Evolutionary conservation across 37 sponge, comb jelly and placozoan species (phyloP).

Genomic region (Amphimedon queenslandica): DNA sequence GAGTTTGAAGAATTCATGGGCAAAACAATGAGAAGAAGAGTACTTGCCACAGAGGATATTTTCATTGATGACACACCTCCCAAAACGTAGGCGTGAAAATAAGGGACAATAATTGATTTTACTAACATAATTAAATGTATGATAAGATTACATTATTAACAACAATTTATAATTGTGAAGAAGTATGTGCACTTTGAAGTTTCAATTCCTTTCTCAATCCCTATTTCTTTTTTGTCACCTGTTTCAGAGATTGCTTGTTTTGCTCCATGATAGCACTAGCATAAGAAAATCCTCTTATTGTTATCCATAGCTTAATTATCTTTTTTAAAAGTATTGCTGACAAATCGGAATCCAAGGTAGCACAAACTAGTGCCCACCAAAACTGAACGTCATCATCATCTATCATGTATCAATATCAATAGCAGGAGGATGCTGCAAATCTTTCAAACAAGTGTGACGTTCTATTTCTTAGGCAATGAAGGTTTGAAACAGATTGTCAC

Average conservation of each 20-base stretch:
- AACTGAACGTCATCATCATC: constrained; percentile 42
- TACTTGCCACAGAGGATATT: neutral
- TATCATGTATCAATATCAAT: constrained; percentile 3
- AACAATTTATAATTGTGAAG: too few species aligned
- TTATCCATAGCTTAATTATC: constrained; percentile 30
- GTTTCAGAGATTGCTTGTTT: constrained; percentile 22
- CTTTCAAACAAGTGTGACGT: neutral
- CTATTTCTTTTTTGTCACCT: constrained; percentile 1
- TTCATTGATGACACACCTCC: constrained; percentile 18
- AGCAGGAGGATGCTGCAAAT: neutral
- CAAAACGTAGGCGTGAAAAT: neutral
- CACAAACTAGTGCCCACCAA: constrained; percentile 34
- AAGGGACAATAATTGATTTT: constrained; percentile 10
- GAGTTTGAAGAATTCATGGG: constrained; percentile 16
- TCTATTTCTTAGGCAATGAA: constrained; percentile 24
- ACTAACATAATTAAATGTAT: neutral
- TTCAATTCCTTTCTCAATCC: constrained; percentile 24
- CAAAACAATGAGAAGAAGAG: constrained; percentile 4
- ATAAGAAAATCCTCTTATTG: constrained; percentile 45
- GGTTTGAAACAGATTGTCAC: constrained; percentile 13
- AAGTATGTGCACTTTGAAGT: neutral
- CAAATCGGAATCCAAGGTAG: constrained; percentile 7
- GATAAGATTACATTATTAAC: neutral
- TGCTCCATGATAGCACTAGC: constrained; percentile 31
- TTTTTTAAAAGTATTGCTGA: constrained; percentile 16